Evolutionary conservation across 1,140 invertebrate species (phyloP).

Genomic region (Hestina assimilis): DNA sequence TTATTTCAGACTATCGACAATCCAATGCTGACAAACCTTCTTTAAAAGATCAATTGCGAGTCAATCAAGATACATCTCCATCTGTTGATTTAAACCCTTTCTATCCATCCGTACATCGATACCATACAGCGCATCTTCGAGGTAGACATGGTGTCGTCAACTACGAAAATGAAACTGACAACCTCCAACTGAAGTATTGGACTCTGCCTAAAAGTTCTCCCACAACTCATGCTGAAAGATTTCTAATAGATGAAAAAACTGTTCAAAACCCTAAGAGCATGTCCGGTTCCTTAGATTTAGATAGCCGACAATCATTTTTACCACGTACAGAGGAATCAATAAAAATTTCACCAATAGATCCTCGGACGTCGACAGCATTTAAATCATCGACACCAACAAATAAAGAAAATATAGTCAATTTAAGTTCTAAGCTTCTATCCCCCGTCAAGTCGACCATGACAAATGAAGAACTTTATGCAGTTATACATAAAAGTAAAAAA

Average conservation of each 20-base stretch:
- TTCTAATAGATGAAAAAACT: slow-evolving; percentile 18
- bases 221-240: slow-evolving; percentile 23
- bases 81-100: slow-evolving; percentile 45
- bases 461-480: slow-evolving; percentile 86
- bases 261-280: slow-evolving; percentile 12
- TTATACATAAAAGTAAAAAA: slow-evolving; percentile 88
- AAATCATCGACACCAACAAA: slow-evolving; percentile 81
- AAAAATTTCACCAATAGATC: slow-evolving; percentile 83
- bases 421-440: slow-evolving; percentile 75
- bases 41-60: slow-evolving; percentile 29
- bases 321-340: slow-evolving; percentile 58
- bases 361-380: slow-evolving; percentile 72
- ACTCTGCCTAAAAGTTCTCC: slow-evolving; percentile 60
- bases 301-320: slow-evolving; percentile 7
- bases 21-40: slow-evolving; percentile 74
- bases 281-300: not conserved
- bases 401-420: slow-evolving; percentile 64
- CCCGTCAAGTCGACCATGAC: slow-evolving; percentile 86
- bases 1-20: slow-evolving; percentile 78
- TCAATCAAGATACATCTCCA: slow-evolving; percentile 37
- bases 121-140: slow-evolving; percentile 52
- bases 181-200: slow-evolving; percentile 60
- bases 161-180: slow-evolving; percentile 42
- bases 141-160: slow-evolving; percentile 48
- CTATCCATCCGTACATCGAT: slow-evolving; percentile 45